Percentiles rank a stretch among this genome's conserved stretches.
Conservation (phyloP, 2,113 vertebrate genomes). For the Oophaga pumilio region DNA sequence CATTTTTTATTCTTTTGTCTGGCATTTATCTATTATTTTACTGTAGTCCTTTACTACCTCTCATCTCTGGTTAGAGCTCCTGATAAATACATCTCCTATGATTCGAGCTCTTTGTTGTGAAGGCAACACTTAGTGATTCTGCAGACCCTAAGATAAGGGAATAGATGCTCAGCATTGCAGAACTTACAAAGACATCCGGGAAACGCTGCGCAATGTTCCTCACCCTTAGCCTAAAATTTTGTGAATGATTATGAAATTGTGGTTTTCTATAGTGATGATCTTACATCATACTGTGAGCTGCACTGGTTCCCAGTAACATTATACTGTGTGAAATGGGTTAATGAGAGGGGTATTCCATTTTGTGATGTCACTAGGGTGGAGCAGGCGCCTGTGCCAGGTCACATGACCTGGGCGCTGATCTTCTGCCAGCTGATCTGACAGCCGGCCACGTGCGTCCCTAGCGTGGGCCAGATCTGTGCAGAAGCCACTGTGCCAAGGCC, state of each 20-base stretch:
- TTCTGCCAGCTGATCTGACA: conserved; percentile 56
- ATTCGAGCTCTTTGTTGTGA: too few species aligned
- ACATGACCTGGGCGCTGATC: conserved; percentile 53
- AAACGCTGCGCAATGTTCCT: neutral
- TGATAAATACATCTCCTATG: too few species aligned
- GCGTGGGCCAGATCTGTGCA: conserved; percentile 37
- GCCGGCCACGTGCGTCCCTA: conserved; percentile 49
- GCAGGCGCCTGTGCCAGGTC: conserved; percentile 43
- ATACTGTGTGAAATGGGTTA: conserved; percentile 42
- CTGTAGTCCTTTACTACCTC: neutral
- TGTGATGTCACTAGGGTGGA: conserved; percentile 52
- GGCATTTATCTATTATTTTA: neutral
- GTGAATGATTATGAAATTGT: neutral
- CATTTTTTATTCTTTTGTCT: neutral
- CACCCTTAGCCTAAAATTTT: neutral
- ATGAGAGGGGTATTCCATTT: conserved; percentile 43
- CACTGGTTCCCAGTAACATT: neutral
- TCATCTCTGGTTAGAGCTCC: too few species aligned
- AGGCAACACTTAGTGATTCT: neutral
- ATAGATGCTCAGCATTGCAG: neutral
- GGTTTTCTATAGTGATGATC: neutral
- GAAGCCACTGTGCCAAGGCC: conserved; percentile 49
- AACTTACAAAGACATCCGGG: neutral
- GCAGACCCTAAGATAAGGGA: neutral
- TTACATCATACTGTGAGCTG: neutral